Evolutionary conservation across 2,797 vertebrate genomes (phyloP).

Genomic region (Merluccius polli): DNA sequence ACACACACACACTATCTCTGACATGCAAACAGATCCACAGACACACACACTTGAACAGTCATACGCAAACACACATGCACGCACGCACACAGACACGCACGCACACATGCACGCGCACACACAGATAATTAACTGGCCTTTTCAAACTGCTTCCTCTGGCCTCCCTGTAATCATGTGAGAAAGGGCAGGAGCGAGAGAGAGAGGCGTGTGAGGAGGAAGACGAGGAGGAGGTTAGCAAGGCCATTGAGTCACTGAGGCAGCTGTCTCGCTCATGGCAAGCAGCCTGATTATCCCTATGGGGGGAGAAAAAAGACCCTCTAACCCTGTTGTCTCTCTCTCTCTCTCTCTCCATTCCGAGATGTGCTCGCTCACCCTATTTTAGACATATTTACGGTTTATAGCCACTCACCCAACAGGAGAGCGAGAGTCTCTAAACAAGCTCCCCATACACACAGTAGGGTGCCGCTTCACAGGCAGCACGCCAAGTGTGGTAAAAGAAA

Average conservation of each 20-base stretch:
- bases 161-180: slow-evolving; percentile 78
- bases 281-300: slow-evolving; percentile 58
- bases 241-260: slow-evolving; percentile 82
- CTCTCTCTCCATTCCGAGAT: neutral
- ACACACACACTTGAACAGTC: slow-evolving; percentile 36
- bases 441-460: neutral
- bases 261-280: slow-evolving; percentile 80
- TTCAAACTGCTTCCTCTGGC: slow-evolving; percentile 80
- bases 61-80: slow-evolving; percentile 28
- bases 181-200: slow-evolving; percentile 39
- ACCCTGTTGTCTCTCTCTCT: slow-evolving; percentile 11
- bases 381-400: neutral
- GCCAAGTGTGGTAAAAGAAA: neutral
- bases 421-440: neutral
- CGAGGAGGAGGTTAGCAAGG: slow-evolving; percentile 32
- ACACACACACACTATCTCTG: slow-evolving; percentile 40
- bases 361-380: neutral
- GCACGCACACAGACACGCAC: slow-evolving; percentile 38
- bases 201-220: slow-evolving; percentile 40
- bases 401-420: neutral
- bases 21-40: too few species aligned
- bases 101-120: slow-evolving; percentile 45
- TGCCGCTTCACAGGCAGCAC: neutral
- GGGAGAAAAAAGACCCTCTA: neutral
- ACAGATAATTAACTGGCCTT: slow-evolving; percentile 50